Conservation (phyloP, 2,113 vertebrate genomes). For the Trichechus manatus region DNA sequence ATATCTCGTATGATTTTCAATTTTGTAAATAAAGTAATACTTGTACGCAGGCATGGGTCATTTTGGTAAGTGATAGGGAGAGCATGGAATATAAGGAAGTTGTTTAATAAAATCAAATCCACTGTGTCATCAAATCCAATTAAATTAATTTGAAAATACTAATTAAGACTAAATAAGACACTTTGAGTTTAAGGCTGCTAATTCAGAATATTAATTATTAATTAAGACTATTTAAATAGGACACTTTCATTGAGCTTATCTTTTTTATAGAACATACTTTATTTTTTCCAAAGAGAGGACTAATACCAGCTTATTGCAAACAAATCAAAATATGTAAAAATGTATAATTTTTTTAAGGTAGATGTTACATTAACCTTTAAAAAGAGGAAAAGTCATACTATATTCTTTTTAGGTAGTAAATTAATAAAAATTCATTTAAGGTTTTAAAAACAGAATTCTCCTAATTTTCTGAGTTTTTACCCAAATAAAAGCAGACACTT, state of each 20-base stretch:
- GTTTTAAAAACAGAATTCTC: neutral
- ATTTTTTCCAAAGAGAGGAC: neutral
- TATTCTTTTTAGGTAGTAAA: slow-evolving; percentile 5
- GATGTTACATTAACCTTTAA: neutral
- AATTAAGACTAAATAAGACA: slow-evolving; percentile 6
- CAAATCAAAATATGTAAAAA: slow-evolving; percentile 44
- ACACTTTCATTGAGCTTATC: neutral
- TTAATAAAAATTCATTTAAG: neutral
- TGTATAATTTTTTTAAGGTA: neutral
- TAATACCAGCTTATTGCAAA: neutral
- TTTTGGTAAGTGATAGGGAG: neutral
- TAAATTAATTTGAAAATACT: slow-evolving; percentile 45
- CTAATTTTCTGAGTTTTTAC: slow-evolving; percentile 28
- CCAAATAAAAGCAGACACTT: neutral
- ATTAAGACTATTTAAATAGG: slow-evolving; percentile 28
- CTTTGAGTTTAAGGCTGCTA: slow-evolving; percentile 24
- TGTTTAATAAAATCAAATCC: slow-evolving; percentile 52
- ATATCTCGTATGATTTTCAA: neutral
- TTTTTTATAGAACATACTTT: slow-evolving; percentile 36
- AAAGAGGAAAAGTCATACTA: neutral
- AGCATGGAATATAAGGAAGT: neutral
- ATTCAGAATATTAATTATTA: neutral
- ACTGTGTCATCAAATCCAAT: neutral
- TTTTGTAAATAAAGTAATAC: neutral
- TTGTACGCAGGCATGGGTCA: neutral